Evolutionary conservation across 2,113 vertebrate species (phyloP).

Genomic region (Gavia stellata): DNA sequence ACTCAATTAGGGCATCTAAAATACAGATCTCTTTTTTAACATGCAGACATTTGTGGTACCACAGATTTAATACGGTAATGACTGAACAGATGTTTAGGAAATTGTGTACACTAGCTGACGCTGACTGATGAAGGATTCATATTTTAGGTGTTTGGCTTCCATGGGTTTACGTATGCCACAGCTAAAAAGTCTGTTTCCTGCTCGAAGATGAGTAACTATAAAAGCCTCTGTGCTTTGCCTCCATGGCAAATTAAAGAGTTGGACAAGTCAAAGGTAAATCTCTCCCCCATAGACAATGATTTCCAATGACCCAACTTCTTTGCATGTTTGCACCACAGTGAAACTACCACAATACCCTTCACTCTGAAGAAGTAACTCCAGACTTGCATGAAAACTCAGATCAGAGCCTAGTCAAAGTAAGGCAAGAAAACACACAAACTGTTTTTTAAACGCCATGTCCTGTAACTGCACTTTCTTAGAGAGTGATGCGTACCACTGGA

Average conservation of each 20-base stretch:
- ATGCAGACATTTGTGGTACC: not conserved
- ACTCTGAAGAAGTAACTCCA: not conserved
- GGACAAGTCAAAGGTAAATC: not conserved
- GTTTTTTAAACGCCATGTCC: not conserved
- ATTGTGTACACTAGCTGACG: not conserved
- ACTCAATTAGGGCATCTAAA: not conserved
- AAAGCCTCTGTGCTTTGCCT: not conserved
- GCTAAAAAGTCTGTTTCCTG: not conserved
- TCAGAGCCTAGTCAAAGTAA: not conserved
- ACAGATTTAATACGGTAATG: not conserved
- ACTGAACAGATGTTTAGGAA: slow-evolving; percentile 45
- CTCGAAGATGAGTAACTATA: not conserved
- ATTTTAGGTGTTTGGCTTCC: not conserved
- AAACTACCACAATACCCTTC: not conserved
- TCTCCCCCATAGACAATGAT: not conserved
- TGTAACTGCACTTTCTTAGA: not conserved
- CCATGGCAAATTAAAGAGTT: not conserved
- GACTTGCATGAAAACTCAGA: not conserved
- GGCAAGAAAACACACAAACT: not conserved
- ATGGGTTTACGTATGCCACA: not conserved
- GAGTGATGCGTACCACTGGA: not conserved
- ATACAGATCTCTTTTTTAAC: not conserved
- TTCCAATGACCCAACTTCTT: not conserved
- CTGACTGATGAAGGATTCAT: not conserved
- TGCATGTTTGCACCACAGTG: not conserved